phyloP scores from a whole-genome alignment of 2,888 invertebrate species.

The Myopa tessellatipennis region DNA sequence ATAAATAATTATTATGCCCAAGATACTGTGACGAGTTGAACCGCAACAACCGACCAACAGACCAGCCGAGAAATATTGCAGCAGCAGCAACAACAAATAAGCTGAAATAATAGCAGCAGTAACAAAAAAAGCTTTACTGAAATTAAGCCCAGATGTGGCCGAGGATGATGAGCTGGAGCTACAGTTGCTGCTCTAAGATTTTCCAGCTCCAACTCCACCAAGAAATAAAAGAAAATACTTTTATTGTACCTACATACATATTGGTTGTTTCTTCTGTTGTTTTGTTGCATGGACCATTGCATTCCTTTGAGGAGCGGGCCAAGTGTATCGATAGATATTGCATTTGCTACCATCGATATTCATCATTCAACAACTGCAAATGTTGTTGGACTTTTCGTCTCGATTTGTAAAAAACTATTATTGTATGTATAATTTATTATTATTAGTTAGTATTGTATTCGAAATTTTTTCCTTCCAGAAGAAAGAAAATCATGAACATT shows the following conservation, averaged over 20 bases:
- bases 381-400: background rate
- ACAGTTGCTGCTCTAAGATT: slow-evolving; percentile 9
- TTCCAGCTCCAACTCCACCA: slow-evolving; percentile 7
- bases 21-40: slow-evolving; percentile 34
- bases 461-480: background rate
- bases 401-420: slow-evolving; percentile 3
- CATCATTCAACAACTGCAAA: slow-evolving; percentile 27
- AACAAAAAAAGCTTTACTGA: background rate
- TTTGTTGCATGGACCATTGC: slow-evolving; percentile 20
- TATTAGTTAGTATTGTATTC: background rate
- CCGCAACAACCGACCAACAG: slow-evolving; percentile 25
- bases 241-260: background rate
- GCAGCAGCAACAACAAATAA: slow-evolving; percentile 13
- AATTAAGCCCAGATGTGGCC: slow-evolving; percentile 11
- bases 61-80: slow-evolving; percentile 14
- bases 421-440: background rate
- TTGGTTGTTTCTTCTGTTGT: slow-evolving; percentile 11
- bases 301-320: background rate
- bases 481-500: no score
- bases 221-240: slow-evolving; percentile 14
- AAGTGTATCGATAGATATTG: background rate
- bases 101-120: slow-evolving; percentile 18
- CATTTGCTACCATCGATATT: slow-evolving; percentile 27
- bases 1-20: slow-evolving; percentile 38
- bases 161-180: slow-evolving; percentile 11